Base-by-base conservation (phyloP, 2,113 vertebrate species). In the Pelusios castaneus region DNA sequence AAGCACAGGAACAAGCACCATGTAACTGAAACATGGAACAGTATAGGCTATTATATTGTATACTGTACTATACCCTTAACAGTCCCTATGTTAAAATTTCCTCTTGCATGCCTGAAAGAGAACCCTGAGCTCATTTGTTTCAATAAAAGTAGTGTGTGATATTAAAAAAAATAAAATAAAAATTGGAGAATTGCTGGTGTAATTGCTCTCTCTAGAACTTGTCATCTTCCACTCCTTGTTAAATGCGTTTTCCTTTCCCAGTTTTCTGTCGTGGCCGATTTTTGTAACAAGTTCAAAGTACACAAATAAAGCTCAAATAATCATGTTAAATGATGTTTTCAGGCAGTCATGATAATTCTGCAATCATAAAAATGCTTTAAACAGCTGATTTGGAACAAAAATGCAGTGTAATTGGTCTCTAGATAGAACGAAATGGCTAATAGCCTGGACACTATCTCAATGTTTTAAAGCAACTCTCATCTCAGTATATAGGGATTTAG, bases 321-420 rank as follows among this genome's bases (percentile, higher is more conserved):
- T 96, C 86, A 91, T 86, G 56, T 92, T 97, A 92, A 97, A 82
- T 78, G 78, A 91, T 95, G 88, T 95, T 97, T 97, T 94, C 73
- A 82, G 70, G 78, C 89, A 97, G 95, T 93, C 10, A 2, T 95
- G 97, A 77, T 91, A 97, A 96, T 95, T 97, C 87, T 89, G 73
- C 88, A 95, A 94, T 96, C 95, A 95, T 89, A 75, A 93, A 94
- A 95, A 89, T 84, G 81, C 92, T 94, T 97, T 96, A 96, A 97
- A 95, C 87, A 96, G 97, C 89, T 95, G 95, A 97, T 95, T 98
- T 96, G 95, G 85, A 97, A 95, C 92, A 96, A 97, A 93, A 97
- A 92, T 51, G 56, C 79, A 91, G 41, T 25, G 78, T 92, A 97
- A 92, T 96, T 93, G 93, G 92, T 95, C 89, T 94, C 95, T 93